A percentile compares a stretch with the other conserved stretches of the same genome.
Conservation (phyloP, 2,888 invertebrate genomes). For the Phasia obesa region DNA sequence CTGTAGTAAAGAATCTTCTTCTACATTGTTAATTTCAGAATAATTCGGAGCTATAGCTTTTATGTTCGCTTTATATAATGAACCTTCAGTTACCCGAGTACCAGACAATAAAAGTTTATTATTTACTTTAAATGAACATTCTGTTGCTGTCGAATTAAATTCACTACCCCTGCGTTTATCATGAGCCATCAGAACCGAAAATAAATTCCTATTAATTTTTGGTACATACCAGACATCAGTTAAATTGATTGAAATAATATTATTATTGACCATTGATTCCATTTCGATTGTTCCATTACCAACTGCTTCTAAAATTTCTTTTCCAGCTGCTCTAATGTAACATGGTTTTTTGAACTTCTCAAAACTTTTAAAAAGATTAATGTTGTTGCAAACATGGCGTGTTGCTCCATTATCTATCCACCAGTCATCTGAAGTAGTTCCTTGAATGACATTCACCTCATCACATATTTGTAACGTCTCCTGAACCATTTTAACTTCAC, state of each 20-base stretch:
- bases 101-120: too few species aligned
- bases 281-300: slow-evolving; percentile 68
- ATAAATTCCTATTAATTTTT: too few species aligned
- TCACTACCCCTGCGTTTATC: neutral
- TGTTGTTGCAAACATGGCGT: slow-evolving; percentile 34
- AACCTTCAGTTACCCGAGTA: neutral
- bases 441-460: neutral
- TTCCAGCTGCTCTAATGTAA: too few species aligned
- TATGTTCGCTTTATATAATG: neutral
- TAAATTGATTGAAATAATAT: too few species aligned
- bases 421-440: neutral
- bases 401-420: slow-evolving; percentile 63
- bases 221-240: too few species aligned
- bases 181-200: neutral
- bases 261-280: slow-evolving; percentile 55
- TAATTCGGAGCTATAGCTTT: neutral
- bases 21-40: neutral
- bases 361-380: neutral
- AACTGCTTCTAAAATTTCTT: slow-evolving; percentile 66
- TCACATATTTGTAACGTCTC: neutral
- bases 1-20: neutral
- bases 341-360: neutral
- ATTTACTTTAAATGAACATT: too few species aligned
- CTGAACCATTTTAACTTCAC: too few species aligned
- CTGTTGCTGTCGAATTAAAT: neutral